Percentiles rank a stretch among this genome's conserved stretches.
phyloP scores from a whole-genome alignment of 2,113 vertebrate species.

The Crotalus tigris region DNA sequence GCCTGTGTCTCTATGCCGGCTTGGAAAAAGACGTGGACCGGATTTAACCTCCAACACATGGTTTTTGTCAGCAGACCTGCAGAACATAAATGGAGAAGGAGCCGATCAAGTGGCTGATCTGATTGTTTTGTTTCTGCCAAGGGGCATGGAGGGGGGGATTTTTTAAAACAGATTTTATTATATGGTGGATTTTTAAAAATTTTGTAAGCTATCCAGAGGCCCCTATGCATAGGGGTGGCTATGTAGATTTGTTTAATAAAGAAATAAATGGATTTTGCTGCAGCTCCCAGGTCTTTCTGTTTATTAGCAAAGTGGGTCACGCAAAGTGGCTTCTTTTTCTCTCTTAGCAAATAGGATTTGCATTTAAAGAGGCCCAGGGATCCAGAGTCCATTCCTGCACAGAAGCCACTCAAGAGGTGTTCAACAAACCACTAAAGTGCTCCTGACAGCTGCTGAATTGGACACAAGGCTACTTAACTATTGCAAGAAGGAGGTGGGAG shows the following conservation, averaged over 20 bases:
- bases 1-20: not conserved
- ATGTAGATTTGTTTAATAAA: not conserved
- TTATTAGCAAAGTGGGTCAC: not conserved
- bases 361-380: slow-evolving; percentile 8
- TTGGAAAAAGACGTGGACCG: not conserved
- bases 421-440: slow-evolving; percentile 3
- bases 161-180: too few relatives aligned
- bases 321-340: not conserved
- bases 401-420: slow-evolving; percentile 13
- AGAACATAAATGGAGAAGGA: not conserved
- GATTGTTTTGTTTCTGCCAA: not conserved
- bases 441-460: slow-evolving; percentile 7
- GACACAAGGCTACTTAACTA: slow-evolving; percentile 38
- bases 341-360: not conserved
- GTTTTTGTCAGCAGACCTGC: not conserved
- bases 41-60: not conserved
- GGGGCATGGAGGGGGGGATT: too few relatives aligned
- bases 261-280: not conserved
- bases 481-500: not conserved
- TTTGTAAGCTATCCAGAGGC: not conserved
- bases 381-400: not conserved
- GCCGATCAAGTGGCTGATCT: not conserved
- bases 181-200: not conserved
- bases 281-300: not conserved
- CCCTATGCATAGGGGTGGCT: not conserved